phyloP scores from a whole-genome alignment of 2,113 vertebrate genomes.

The Taxidea taxus region DNA sequence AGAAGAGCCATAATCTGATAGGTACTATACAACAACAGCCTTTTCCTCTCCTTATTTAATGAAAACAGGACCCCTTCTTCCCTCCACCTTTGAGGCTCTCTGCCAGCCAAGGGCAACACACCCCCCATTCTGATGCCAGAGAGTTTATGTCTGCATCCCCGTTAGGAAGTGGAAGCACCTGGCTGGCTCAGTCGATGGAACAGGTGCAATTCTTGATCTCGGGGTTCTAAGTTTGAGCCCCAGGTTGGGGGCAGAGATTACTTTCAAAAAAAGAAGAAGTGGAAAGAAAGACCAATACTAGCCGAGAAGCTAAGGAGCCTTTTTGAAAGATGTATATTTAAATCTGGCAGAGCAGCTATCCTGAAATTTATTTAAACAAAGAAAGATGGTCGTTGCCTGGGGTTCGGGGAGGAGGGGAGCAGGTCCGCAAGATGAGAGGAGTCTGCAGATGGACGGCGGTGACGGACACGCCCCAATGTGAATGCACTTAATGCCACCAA shows the following conservation, averaged over 20 bases:
- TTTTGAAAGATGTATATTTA: not conserved
- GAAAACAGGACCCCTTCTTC: not conserved
- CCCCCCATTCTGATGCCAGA: not conserved
- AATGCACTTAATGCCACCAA: fast-evolving
- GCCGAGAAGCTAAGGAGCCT: not conserved
- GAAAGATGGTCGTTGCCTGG: not conserved
- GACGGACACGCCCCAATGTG: fast-evolving
- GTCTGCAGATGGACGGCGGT: not conserved
- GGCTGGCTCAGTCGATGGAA: not conserved
- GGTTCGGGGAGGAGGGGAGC: fast-evolving
- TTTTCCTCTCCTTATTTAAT: not conserved
- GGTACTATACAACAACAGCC: not conserved
- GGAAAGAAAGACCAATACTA: not conserved
- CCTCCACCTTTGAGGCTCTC: not conserved
- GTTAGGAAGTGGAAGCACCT: not conserved
- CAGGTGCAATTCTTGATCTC: not conserved
- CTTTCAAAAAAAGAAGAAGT: not conserved
- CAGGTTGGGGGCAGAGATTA: not conserved
- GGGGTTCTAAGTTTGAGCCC: not conserved
- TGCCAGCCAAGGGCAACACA: not conserved
- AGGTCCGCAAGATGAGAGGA: not conserved
- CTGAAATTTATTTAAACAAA: not conserved
- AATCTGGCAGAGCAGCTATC: not conserved
- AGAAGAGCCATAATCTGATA: not conserved
- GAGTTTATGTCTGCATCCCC: not conserved